Evolutionary conservation across 2,113 vertebrate genomes (phyloP).

Genomic region (Aleadryas rufinucha): DNA sequence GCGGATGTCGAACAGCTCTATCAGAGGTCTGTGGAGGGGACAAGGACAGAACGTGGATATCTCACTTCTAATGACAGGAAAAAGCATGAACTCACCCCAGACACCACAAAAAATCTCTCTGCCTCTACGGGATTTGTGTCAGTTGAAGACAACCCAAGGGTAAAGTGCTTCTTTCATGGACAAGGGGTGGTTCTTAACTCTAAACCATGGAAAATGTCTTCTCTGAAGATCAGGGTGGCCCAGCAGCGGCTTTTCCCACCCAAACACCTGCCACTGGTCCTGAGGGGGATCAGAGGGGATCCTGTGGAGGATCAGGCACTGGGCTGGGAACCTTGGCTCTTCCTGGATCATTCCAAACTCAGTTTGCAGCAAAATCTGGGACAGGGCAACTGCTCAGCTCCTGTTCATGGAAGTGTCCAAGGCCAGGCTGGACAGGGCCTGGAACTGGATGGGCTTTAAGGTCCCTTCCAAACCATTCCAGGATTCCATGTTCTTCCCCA

Average conservation of each 20-base stretch:
- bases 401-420: not conserved
- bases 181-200: no score
- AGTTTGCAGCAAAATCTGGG: not conserved
- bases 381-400: not conserved
- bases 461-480: not conserved
- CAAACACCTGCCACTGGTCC: not conserved
- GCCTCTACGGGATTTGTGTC: not conserved
- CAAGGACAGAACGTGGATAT: not conserved
- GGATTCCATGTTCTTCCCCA: not conserved
- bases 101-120: not conserved
- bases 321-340: not conserved
- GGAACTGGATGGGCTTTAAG: not conserved
- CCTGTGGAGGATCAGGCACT: not conserved
- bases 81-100: not conserved
- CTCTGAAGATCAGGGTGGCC: not conserved
- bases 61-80: not conserved
- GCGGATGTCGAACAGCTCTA: conserved; percentile 82
- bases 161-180: not conserved
- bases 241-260: not conserved
- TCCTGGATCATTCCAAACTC: not conserved
- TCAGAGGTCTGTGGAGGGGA: conserved; percentile 77
- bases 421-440: not conserved
- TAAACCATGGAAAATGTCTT: rapidly evolving
- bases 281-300: not conserved
- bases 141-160: not conserved